Evolutionary conservation across 2,113 vertebrate genomes (phyloP).

Genomic region (Fregetta grallaria): DNA sequence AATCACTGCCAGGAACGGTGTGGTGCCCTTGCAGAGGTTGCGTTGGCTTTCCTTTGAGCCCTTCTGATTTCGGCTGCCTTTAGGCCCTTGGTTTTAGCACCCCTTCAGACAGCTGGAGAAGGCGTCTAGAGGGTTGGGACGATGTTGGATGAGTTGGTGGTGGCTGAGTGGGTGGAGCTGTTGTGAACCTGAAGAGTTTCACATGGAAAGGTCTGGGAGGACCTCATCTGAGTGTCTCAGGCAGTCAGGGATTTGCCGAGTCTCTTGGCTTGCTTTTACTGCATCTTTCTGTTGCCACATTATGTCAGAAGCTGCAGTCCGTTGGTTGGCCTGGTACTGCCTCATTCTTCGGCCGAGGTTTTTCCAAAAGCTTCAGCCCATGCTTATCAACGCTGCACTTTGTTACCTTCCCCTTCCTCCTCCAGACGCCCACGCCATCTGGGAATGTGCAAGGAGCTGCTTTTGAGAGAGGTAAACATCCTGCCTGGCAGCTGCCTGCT

Average conservation of each 20-base stretch:
- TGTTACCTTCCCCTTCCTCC: not conserved
- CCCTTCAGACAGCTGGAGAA: not conserved
- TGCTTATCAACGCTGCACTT: not conserved
- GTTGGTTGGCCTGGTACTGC: not conserved
- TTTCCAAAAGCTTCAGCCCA: not conserved
- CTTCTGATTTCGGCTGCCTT: not conserved
- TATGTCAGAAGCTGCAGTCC: not conserved
- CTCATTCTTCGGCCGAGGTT: not conserved
- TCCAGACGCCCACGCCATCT: accelerated
- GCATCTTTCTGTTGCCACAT: not conserved
- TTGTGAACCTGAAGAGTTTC: not conserved
- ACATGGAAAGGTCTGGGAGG: not conserved
- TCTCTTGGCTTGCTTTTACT: not conserved
- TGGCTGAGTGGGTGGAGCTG: accelerated
- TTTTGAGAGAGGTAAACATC: not conserved
- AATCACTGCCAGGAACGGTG: not conserved
- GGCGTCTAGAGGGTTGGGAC: not conserved
- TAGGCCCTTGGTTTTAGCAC: not conserved
- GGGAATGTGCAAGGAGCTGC: not conserved
- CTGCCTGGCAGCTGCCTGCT: not conserved
- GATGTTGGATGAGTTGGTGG: not conserved
- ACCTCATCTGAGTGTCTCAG: not conserved
- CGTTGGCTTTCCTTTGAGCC: not conserved
- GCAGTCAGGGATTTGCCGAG: accelerated
- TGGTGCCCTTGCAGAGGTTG: not conserved